phyloP scores from a whole-genome alignment of 2,888 invertebrate genomes.

The Philopedon plagiatum region DNA sequence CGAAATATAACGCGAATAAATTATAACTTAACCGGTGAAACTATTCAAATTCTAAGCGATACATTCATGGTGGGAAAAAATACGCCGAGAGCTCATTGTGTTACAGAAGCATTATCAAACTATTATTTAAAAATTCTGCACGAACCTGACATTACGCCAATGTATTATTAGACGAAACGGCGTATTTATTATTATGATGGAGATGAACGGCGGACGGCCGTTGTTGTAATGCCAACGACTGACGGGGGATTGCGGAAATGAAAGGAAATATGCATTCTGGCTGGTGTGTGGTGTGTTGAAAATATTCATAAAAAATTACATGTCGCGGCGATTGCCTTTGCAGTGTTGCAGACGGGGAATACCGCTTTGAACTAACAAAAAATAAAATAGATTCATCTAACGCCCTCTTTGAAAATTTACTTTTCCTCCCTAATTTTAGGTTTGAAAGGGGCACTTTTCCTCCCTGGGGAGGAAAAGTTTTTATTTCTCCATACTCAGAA shows the following conservation, averaged over 20 bases:
- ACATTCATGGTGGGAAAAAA: slow-evolving; percentile 1
- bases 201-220: neutral
- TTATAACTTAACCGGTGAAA: too few species aligned
- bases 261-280: slow-evolving; percentile 7
- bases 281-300: too few species aligned
- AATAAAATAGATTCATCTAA: too few species aligned
- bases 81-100: neutral
- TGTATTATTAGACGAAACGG: slow-evolving; percentile 18
- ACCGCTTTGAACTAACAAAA: too few species aligned
- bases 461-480: too few species aligned
- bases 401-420: too few species aligned
- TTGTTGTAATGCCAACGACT: slow-evolving; percentile 19
- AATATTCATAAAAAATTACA: neutral
- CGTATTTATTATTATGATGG: slow-evolving; percentile 11
- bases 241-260: slow-evolving; percentile 21
- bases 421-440: too few species aligned
- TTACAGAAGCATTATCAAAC: neutral
- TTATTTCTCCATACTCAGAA: too few species aligned
- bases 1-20: too few species aligned
- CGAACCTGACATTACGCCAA: slow-evolving; percentile 15
- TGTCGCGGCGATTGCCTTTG: too few species aligned
- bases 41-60: neutral
- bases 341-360: too few species aligned
- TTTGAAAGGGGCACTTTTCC: too few species aligned
- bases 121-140: slow-evolving; percentile 17